A percentile compares a stretch with the other conserved stretches of the same genome.
Conservation (phyloP, 2,113 vertebrate species). For the Tapirus terrestris region DNA sequence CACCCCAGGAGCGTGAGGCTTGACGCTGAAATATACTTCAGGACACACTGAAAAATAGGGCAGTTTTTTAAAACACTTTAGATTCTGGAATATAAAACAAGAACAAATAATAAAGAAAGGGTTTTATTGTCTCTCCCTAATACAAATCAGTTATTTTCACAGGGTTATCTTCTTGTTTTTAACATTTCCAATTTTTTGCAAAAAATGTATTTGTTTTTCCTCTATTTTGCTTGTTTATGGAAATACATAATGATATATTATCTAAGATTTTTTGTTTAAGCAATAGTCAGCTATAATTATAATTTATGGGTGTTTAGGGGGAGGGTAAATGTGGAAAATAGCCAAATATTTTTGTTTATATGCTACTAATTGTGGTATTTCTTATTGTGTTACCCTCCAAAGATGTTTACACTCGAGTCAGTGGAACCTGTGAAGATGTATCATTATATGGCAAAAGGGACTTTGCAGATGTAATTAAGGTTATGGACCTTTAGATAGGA, state of each 20-base stretch:
- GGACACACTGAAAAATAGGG: slow-evolving; percentile 86
- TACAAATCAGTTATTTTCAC: slow-evolving; percentile 72
- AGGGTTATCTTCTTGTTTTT: slow-evolving; percentile 57
- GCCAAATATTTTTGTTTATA: not conserved
- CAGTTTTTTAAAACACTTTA: slow-evolving; percentile 79
- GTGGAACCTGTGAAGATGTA: not conserved
- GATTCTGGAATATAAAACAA: slow-evolving; percentile 81
- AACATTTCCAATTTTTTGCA: slow-evolving; percentile 38
- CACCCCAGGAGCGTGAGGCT: slow-evolving; percentile 84
- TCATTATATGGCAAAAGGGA: not conserved
- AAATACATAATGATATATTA: not conserved
- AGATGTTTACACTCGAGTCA: too few species aligned
- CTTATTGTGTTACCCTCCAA: not conserved
- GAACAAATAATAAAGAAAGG: slow-evolving; percentile 67
- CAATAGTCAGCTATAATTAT: not conserved
- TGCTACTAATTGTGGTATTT: not conserved
- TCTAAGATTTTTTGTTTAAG: not conserved
- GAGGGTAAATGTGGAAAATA: not conserved
- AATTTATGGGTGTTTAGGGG: not conserved
- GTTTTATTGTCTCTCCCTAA: slow-evolving; percentile 50
- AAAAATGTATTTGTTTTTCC: not conserved
- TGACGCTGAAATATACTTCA: slow-evolving; percentile 85
- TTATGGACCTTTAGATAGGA: not conserved
- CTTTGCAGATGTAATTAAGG: not conserved
- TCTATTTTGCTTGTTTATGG: not conserved